A percentile compares a stretch with the other conserved stretches of the same genome.
phyloP scores from a whole-genome alignment of 2,113 vertebrate genomes.

The Callorhinus ursinus region DNA sequence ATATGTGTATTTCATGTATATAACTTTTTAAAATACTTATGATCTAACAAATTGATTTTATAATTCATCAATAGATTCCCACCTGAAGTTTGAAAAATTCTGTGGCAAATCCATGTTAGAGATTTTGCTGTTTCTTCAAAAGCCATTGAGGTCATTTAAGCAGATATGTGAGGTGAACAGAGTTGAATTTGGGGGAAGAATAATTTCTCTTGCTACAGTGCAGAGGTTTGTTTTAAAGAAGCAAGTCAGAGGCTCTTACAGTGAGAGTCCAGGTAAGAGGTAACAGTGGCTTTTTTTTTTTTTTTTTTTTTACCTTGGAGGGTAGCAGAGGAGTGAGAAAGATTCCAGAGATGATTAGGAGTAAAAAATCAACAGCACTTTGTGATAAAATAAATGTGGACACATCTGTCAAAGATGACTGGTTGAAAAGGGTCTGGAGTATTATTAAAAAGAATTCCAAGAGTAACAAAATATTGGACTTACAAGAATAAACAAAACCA shows the following conservation, averaged over 20 bases:
- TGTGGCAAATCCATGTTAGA: neutral
- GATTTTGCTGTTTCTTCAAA: constrained; percentile 6
- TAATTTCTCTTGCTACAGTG: neutral
- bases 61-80: neutral
- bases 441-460: constrained; percentile 43
- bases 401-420: neutral
- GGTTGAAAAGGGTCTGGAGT: neutral
- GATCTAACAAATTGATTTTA: neutral
- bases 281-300: neutral
- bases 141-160: neutral
- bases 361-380: neutral
- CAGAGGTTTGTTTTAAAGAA: neutral
- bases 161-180: neutral
- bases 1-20: neutral
- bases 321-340: neutral
- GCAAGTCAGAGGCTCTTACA: neutral
- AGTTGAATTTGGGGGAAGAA: neutral
- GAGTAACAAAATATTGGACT: constrained; percentile 4
- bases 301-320: neutral
- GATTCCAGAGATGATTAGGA: neutral
- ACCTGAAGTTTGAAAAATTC: neutral
- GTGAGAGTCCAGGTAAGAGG: neutral
- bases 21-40: neutral
- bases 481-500: constrained; percentile 27
- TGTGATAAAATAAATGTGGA: neutral